Base-by-base conservation (phyloP, 1,140 invertebrate species). In the Drosophila athabasca region DNA sequence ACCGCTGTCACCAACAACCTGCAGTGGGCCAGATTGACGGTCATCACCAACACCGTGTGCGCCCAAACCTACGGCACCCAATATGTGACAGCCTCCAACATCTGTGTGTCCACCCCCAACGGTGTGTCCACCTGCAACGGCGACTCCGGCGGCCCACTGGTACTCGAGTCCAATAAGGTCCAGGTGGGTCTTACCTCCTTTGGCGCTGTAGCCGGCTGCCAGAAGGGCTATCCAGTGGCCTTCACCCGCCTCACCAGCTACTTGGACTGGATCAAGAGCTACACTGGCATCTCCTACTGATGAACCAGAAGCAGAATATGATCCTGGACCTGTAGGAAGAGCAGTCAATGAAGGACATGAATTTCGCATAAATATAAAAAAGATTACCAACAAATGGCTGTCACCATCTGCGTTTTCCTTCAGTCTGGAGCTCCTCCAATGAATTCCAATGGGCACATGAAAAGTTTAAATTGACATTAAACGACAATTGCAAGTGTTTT, bases 131-230 rank as follows among this genome's bases (percentile, higher is more conserved):
- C 90, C 55, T 91, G 90, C 78, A 78, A 76, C 43, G 93, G 93
- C 35, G 93, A 93, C 73, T 93, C 93, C 51, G 93, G 93, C 65
- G 93, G 93, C 59, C 93, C 93, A 70, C 81, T 93, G 58, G 90
- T 92, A 0, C 60, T 82, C 13, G n/a, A 19, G 2, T 7, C n/a
- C 19, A 15, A 0, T 31, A 43, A 29, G 1, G 15, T 62, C 11
- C 78, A 79, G 60, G 68, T 94, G 61, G 94, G 94, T 77, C 76
- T 94, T 9, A 93, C 92, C 15, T 94, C 93, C 4, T 94, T 93
- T 80, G 93, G 93, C 45, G 90, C 92, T 24, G 62, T 75, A 39
- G 78, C 85, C 15, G 93, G 93, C 17, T 94, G 94, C 76, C 84
- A 92, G 62, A 68, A 81, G 29, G 93, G 93, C 26, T 92, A 87